Base-by-base conservation (phyloP, 2,797 vertebrate genomes). In the Urocyon cinereoargenteus region DNA sequence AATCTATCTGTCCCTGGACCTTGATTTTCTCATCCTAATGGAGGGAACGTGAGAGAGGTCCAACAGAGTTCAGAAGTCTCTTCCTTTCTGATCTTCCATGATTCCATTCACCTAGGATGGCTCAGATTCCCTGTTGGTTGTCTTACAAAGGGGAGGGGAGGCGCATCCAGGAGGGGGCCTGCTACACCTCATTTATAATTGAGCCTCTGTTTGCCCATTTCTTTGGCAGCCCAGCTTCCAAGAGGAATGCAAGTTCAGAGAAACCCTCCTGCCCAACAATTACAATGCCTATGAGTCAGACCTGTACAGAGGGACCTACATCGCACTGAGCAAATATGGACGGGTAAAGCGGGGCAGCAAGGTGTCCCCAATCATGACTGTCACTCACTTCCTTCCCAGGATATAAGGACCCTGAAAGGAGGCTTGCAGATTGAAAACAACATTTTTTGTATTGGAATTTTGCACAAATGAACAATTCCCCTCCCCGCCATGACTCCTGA, bases 211-310 rank as follows among this genome's bases (percentile, higher is more conserved):
- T 19, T 91, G 28, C 85, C 1, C 79, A 18, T 62, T 79, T 96
- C 1, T 86, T 93, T 53, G 66, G 79, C 98, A 99, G 99, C 99
- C 99, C 98, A 98, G 98, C 98, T 99, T 99, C 99, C 99, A 99
- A 55, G 99, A 99, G 5, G 99, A 99, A 97, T 99, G 99, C 99
- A 99, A 99, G 98, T 99, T 99, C 98, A 99, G 99, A 98, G 99
- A 99, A 99, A 99, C 98, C 31, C 97, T 99, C 98, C 99, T 99
- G 98, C 98, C 99, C n/a, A 99, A 99, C 98, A 99, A 99, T 98
- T 99, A 99, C 99, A 99, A 99, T 0, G 99, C 99, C 19, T 99
- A 99, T 0, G 99, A 99, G 98, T 99, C 99, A 45, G 98, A 99
- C 83, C 91, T 97, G 62, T 99, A 99, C 98, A 98, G 95, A 61